A percentile compares a stretch with the other conserved stretches of the same genome.
Evolutionary conservation across 2,888 invertebrate species (phyloP).

Genomic region (Platycnemis pennipes): DNA sequence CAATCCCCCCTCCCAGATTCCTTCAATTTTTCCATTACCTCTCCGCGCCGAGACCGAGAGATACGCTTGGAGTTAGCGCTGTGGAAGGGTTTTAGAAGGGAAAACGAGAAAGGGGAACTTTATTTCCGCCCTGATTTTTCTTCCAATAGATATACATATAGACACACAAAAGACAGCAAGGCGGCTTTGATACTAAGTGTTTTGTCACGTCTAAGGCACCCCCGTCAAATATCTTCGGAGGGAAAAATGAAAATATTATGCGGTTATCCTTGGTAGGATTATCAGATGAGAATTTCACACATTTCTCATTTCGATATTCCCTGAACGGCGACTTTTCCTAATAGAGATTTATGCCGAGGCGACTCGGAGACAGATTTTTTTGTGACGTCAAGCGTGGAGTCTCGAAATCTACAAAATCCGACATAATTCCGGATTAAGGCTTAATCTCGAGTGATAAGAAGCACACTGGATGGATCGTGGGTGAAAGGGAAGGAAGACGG

Average conservation of each 20-base stretch:
- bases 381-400: background rate
- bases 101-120: background rate
- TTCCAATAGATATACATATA: too few relatives aligned
- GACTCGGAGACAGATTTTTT: background rate
- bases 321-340: background rate
- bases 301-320: background rate
- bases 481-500: background rate
- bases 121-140: too few relatives aligned
- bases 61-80: background rate
- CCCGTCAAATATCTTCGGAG: background rate
- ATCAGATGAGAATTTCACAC: background rate
- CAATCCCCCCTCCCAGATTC: background rate
- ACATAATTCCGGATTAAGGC: conserved; percentile 1
- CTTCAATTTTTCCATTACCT: conserved; percentile 42
- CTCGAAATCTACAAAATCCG: background rate
- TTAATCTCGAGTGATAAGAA: background rate
- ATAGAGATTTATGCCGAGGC: conserved; percentile 4
- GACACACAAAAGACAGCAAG: background rate
- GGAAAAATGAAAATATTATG: background rate
- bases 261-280: background rate
- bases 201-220: background rate
- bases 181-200: background rate
- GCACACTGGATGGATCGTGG: background rate
- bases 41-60: background rate
- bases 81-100: too few relatives aligned